A percentile compares a stretch with the other conserved stretches of the same genome.
phyloP scores from a whole-genome alignment of 2,113 vertebrate genomes.

The Thunnus thynnus region DNA sequence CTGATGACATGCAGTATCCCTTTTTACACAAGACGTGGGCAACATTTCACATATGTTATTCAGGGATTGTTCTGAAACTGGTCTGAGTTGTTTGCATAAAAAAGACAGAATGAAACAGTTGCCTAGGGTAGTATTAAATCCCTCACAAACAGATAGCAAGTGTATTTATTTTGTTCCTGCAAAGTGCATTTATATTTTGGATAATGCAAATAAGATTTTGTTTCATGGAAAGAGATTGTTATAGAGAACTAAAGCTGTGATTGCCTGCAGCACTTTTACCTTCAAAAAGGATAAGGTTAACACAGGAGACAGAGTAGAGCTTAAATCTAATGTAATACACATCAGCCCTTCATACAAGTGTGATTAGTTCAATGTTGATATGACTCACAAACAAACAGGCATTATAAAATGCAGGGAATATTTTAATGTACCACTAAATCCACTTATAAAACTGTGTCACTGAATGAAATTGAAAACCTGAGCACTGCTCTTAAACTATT shows the following conservation, averaged over 20 bases:
- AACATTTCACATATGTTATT: conserved; percentile 18
- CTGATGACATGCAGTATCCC: background rate
- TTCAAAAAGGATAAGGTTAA: background rate
- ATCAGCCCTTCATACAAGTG: background rate
- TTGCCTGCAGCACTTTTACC: background rate
- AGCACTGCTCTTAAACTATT: background rate
- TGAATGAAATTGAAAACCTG: background rate
- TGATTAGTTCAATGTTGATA: background rate
- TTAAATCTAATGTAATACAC: no score
- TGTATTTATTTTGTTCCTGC: background rate
- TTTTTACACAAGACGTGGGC: conserved; percentile 22
- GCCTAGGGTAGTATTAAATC: background rate
- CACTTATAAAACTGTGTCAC: background rate
- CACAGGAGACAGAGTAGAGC: background rate
- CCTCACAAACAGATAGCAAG: background rate
- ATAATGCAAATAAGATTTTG: background rate
- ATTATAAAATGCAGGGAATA: conserved; percentile 4
- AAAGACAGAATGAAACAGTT: background rate
- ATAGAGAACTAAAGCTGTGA: background rate
- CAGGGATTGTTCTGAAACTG: conserved; percentile 31
- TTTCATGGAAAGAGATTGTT: background rate
- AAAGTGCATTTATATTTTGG: background rate
- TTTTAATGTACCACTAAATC: conserved; percentile 20
- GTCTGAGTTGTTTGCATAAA: conserved; percentile 20
- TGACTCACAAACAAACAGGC: conserved; percentile 5